Base-by-base conservation (phyloP, 2,113 vertebrate genomes). In the Siphamia tubifer region DNA sequence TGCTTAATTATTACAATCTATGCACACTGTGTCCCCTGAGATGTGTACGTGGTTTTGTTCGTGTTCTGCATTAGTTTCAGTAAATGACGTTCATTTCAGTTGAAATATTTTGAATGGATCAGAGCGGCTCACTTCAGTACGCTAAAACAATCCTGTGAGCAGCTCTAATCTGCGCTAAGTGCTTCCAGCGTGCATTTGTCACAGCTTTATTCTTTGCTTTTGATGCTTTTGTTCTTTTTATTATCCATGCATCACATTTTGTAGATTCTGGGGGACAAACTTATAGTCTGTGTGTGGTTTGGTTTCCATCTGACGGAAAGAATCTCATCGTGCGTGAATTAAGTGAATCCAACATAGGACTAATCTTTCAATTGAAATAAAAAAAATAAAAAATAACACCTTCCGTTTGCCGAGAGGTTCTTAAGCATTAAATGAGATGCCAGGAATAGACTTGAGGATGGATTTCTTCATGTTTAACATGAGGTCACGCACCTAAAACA, bases 401-500 rank as follows among this genome's bases (percentile, higher is more conserved):
- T n/a, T n/a, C n/a, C n/a, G n/a, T n/a, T n/a, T n/a, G n/a, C n/a
- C 12, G 9, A 32, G 2, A 32, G 8, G 31, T 32, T 11, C 2
- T 10, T 32, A 32, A 32, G 31, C 31, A 3, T 10, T 11, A 49
- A 17, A 15, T 2, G 2, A 11, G 7, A 16, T 13, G 39, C 21
- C 24, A n/a, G 42, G 49, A 54, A 66, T 36, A 75, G 68, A 62
- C 39, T 23, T 28, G 12, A 42, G 35, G 34, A 76, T 19, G 53
- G 72, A 77, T 75, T 74, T 32, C 3, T 3, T 32, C 4, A 0
- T 72, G 64, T 73, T 61, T 45, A 68, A 81, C 67, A 57, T 23
- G 69, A 61, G 77, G 77, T 76, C 63, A 36, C 10, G 25, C 48
- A 34, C 51, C 65, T 11, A 13, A 35, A 43, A 68, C 80, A 64